Evolutionary conservation across 2,113 vertebrate genomes (phyloP).

Genomic region (Psilopsiagon aymara): DNA sequence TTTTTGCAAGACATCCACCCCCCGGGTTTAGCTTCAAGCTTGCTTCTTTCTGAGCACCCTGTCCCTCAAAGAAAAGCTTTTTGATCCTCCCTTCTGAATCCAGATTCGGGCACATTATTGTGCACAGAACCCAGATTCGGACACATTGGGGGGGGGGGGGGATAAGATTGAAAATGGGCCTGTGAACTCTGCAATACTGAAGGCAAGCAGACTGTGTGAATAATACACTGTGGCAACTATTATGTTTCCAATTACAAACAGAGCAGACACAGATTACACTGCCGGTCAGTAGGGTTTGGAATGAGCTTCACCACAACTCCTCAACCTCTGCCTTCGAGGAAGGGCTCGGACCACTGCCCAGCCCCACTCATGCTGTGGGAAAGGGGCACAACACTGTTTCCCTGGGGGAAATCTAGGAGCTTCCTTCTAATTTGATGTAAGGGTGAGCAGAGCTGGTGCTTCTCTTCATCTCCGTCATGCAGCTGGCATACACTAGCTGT

Average conservation of each 20-base stretch:
- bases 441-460: background rate
- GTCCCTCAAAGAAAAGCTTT: background rate
- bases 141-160: no score
- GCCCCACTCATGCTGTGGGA: accelerated
- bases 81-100: background rate
- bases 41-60: background rate
- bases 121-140: background rate
- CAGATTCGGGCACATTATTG: background rate
- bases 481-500: accelerated
- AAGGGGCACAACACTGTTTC: accelerated
- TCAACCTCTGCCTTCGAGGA: conserved; percentile 20
- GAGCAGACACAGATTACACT: background rate
- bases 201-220: background rate
- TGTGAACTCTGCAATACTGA: background rate
- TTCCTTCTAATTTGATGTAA: accelerated
- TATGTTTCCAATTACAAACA: background rate
- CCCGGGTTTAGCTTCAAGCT: conserved; percentile 40
- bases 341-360: background rate
- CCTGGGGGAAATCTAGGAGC: background rate
- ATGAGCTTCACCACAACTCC: background rate
- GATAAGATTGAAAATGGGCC: no score
- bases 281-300: background rate
- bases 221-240: background rate
- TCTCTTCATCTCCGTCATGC: accelerated
- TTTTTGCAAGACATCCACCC: conserved; percentile 46